These are phyloP conservation scores for Eupsittula cactorum DNA, from an alignment of 2,113 vertebrate genomes.

Conservation along the genomic window DNA sequence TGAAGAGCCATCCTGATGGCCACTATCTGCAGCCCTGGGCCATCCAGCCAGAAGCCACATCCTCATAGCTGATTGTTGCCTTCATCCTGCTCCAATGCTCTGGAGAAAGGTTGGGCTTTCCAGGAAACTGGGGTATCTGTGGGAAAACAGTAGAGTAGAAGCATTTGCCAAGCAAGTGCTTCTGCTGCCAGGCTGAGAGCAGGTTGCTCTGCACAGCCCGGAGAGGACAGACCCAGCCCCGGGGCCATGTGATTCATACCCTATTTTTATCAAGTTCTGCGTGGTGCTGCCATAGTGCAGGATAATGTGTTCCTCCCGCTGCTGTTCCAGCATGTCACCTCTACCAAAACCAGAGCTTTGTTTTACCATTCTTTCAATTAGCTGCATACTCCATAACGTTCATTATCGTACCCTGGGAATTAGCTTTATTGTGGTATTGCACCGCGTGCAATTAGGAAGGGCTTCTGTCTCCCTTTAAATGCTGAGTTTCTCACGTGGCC, in stretches of 20 bases:
- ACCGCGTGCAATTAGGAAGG: accelerated
- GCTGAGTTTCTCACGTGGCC: accelerated
- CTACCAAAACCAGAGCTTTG: neutral
- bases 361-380: neutral
- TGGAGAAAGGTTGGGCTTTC: neutral
- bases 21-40: neutral
- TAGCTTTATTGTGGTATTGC: neutral
- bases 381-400: neutral
- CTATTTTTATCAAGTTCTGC: neutral
- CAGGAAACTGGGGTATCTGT: neutral
- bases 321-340: neutral
- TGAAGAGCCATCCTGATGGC: neutral
- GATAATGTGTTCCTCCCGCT: neutral
- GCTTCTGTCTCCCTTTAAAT: neutral
- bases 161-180: neutral
- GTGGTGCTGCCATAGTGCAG: neutral
- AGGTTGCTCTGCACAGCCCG: neutral
- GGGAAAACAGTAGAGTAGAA: neutral
- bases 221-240: neutral
- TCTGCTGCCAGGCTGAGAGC: neutral
- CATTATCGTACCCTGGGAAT: neutral
- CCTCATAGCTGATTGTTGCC: neutral
- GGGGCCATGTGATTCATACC: accelerated
- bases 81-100: neutral
- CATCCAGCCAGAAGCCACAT: neutral